A percentile compares a stretch with the other conserved stretches of the same genome.
Evolutionary conservation across 1,140 invertebrate species (phyloP).

Genomic region (Centruroides sculpturatus): DNA sequence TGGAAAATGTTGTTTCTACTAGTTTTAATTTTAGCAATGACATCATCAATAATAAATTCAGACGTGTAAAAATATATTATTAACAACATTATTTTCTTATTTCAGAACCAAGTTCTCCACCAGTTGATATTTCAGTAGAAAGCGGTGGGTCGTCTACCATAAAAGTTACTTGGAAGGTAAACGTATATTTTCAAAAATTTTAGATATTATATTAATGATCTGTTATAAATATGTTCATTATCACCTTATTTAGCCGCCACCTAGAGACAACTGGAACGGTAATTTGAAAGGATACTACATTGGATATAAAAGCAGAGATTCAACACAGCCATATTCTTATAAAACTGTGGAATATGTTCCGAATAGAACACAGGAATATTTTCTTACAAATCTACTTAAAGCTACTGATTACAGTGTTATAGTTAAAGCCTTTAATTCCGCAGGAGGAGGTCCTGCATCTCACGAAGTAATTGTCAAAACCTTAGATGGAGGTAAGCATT

Average conservation of each 20-base stretch:
- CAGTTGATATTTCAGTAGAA: constrained; percentile 59
- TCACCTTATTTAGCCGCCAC: constrained; percentile 40
- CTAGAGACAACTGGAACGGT: constrained; percentile 78
- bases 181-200: neutral
- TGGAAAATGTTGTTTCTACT: too few relatives aligned
- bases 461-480: constrained; percentile 57
- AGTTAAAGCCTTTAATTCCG: constrained; percentile 20
- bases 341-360: constrained; percentile 72
- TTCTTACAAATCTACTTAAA: constrained; percentile 17
- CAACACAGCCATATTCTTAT: constrained; percentile 78
- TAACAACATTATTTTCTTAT: neutral
- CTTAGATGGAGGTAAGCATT: constrained; percentile 53
- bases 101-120: constrained; percentile 29
- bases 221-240: neutral
- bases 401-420: constrained; percentile 19
- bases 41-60: too few relatives aligned
- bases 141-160: constrained; percentile 83
- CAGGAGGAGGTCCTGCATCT: constrained; percentile 34
- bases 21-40: too few relatives aligned
- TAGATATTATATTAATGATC: neutral
- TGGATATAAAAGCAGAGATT: constrained; percentile 72
- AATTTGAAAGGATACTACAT: constrained; percentile 70
- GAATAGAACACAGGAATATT: constrained; percentile 16
- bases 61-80: too few relatives aligned
- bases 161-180: constrained; percentile 73